Evolutionary conservation across 1,140 invertebrate genomes (phyloP).

Genomic region (Archivesica marissinica): DNA sequence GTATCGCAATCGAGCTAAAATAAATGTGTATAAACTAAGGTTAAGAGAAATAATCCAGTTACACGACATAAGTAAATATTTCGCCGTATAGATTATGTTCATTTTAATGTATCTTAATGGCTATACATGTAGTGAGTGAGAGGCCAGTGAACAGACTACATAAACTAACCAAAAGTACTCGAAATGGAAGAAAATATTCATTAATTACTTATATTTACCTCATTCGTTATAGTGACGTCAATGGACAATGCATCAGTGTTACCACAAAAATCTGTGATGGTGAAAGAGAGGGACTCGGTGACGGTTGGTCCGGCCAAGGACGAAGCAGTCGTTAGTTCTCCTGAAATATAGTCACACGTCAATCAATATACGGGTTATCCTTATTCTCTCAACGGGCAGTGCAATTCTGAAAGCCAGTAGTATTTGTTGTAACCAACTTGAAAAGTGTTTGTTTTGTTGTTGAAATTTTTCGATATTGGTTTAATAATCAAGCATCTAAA

Average conservation of each 20-base stretch:
- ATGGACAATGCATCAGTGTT: not conserved
- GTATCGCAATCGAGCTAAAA: too few species aligned
- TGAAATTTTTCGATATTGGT: not conserved
- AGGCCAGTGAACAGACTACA: too few species aligned
- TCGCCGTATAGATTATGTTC: too few species aligned
- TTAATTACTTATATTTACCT: not conserved
- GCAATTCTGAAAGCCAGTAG: not conserved
- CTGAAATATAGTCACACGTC: not conserved
- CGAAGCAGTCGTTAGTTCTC: not conserved
- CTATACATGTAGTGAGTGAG: too few species aligned
- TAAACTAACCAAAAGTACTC: too few species aligned
- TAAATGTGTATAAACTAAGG: too few species aligned
- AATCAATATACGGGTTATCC: not conserved
- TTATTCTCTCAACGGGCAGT: not conserved
- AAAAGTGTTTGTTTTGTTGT: not conserved
- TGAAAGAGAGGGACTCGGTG: not conserved
- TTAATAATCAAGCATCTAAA: not conserved
- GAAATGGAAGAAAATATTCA: too few species aligned
- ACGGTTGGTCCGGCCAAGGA: not conserved
- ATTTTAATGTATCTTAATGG: too few species aligned
- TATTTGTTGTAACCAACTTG: not conserved
- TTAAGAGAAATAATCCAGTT: too few species aligned
- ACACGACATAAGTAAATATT: too few species aligned
- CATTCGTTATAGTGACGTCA: not conserved
- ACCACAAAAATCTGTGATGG: constrained; percentile 5